phyloP scores from a whole-genome alignment of 2,113 vertebrate species.

The Podocnemis expansa region DNA sequence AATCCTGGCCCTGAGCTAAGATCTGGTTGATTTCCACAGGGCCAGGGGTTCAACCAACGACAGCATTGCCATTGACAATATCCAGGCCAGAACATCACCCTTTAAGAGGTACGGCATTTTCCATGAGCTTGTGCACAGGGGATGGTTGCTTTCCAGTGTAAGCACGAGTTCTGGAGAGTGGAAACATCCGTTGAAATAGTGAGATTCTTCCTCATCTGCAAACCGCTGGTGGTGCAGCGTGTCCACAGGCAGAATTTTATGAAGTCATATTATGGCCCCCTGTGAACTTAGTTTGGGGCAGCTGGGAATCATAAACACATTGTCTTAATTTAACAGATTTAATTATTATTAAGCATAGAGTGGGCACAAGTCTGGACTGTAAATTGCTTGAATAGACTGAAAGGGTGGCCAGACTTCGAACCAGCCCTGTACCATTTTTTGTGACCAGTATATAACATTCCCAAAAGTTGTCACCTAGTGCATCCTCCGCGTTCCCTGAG shows the following conservation, averaged over 20 bases:
- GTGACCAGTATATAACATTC: no score
- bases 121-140: not conserved
- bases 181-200: not conserved
- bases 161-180: not conserved
- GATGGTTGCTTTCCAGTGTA: not conserved
- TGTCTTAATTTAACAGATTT: not conserved
- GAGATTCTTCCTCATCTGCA: no score
- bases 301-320: no score
- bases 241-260: no score
- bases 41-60: no score
- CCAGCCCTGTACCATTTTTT: not conserved
- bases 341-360: constrained; percentile 41
- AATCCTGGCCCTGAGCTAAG: not conserved
- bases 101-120: not conserved
- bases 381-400: no score
- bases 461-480: not conserved
- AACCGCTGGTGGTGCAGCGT: no score
- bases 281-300: no score
- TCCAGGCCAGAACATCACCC: not conserved
- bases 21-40: no score
- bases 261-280: no score
- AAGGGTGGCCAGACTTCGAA: not conserved
- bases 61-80: no score
- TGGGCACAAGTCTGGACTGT: not conserved
- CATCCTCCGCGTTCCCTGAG: constrained; percentile 23